Conservation (phyloP, 1,140 invertebrate species). For the Megathymus violae region DNA sequence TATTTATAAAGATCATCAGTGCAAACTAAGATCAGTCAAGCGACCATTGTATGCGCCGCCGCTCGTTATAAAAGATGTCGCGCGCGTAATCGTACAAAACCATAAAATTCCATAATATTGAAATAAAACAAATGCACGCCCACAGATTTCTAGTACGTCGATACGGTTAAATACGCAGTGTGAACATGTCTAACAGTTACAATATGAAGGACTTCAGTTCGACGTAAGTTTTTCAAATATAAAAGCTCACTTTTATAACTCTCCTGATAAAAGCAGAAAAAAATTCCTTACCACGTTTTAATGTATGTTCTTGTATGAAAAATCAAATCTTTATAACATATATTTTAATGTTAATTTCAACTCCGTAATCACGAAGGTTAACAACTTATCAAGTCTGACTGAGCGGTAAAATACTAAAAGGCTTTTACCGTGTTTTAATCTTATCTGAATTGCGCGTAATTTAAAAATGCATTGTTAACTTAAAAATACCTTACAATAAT, state of each 20-base stretch:
- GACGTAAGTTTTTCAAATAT: conserved; percentile 60
- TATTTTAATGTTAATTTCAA: no score
- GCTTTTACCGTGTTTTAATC: not conserved
- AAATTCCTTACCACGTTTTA: no score
- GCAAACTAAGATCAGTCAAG: conserved; percentile 33
- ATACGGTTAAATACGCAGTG: conserved; percentile 17
- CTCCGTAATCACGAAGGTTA: conserved; percentile 15
- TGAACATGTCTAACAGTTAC: conserved; percentile 68
- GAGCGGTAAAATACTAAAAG: not conserved
- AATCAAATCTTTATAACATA: no score
- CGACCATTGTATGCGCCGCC: conserved; percentile 38
- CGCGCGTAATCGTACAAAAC: conserved; percentile 44
- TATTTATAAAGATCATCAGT: conserved; percentile 52
- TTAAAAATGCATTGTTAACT: no score
- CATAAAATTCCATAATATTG: conserved; percentile 40
- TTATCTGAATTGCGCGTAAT: not conserved
- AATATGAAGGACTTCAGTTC: conserved; percentile 79
- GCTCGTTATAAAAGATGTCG: conserved; percentile 50
- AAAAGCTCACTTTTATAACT: no score
- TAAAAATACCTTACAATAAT: no score
- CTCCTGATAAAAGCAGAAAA: no score
- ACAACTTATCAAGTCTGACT: not conserved
- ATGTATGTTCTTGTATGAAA: no score
- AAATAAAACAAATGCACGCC: conserved; percentile 44
- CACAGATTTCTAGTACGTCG: conserved; percentile 23